phyloP scores from a whole-genome alignment of 2,888 invertebrate genomes.

The Pheosia gnoma region DNA sequence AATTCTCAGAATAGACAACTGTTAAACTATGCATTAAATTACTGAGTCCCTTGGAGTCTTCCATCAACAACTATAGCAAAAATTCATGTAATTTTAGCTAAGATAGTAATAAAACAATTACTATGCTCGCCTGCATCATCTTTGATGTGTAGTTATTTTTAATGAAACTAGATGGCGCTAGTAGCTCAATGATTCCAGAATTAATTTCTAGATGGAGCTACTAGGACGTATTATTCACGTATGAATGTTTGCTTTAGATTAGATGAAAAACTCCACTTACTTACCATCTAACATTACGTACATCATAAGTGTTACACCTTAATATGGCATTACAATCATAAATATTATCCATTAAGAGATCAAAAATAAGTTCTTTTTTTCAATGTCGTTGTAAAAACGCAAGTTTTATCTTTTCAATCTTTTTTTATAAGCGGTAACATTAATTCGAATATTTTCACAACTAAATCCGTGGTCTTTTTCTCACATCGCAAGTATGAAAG shows the following conservation, averaged over 20 bases:
- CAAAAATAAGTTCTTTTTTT: slow-evolving; percentile 60
- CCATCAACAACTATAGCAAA: slow-evolving; percentile 2
- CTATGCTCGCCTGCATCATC: neutral
- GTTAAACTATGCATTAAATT: slow-evolving; percentile 15
- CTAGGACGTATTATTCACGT: neutral
- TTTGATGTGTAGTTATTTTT: slow-evolving; percentile 1
- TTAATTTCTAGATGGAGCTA: neutral
- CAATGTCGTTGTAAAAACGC: neutral
- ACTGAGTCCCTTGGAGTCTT: slow-evolving; percentile 23
- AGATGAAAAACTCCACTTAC: slow-evolving; percentile 31
- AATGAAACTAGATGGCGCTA: slow-evolving; percentile 29
- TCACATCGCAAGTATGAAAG: neutral
- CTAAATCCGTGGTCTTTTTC: neutral
- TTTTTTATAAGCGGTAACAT: slow-evolving; percentile 24
- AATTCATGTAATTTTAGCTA: neutral
- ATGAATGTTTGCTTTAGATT: neutral
- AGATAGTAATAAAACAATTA: neutral
- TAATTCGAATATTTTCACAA: neutral
- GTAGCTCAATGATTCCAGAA: neutral
- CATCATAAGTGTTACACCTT: slow-evolving; percentile 73
- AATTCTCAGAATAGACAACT: neutral
- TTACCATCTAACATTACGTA: slow-evolving; percentile 45
- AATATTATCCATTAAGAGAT: slow-evolving; percentile 80
- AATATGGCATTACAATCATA: slow-evolving; percentile 82
- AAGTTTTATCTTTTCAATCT: slow-evolving; percentile 4